Percentiles rank a stretch among this genome's conserved stretches.
Evolutionary conservation across 2,888 invertebrate genomes (phyloP).

Genomic region (Lasioglossum malachurum): DNA sequence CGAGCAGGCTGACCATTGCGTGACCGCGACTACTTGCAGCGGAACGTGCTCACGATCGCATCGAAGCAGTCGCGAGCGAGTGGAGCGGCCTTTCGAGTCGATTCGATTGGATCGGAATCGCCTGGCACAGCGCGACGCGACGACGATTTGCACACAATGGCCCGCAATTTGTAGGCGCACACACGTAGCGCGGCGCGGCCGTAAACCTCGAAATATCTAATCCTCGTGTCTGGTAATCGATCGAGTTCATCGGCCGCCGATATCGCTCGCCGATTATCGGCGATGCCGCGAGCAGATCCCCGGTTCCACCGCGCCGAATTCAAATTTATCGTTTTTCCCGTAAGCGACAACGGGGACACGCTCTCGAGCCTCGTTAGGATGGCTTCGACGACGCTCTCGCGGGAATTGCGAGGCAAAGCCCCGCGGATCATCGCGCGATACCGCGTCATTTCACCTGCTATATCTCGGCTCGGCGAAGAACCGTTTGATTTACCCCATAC

Average conservation of each 20-base stretch:
- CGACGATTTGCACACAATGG: conserved; percentile 47
- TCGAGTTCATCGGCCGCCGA: conserved; percentile 29
- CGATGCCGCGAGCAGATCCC: background rate
- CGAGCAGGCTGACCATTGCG: conserved; percentile 57
- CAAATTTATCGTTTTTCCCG: conserved; percentile 5
- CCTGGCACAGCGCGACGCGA: background rate
- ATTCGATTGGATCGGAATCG: conserved; percentile 7
- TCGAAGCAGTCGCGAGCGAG: background rate
- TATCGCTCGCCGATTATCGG: conserved; percentile 15
- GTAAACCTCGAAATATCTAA: conserved; percentile 49
- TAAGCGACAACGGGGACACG: background rate
- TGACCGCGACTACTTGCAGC: conserved; percentile 67
- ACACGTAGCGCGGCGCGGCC: background rate
- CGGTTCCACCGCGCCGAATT: background rate
- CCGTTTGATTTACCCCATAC: background rate
- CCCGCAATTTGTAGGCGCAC: conserved; percentile 42
- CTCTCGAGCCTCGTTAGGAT: conserved; percentile 14
- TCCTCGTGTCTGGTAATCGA: conserved; percentile 18
- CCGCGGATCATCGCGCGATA: conserved; percentile 42
- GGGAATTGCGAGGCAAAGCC: conserved; percentile 10
- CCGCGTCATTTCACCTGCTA: conserved; percentile 12
- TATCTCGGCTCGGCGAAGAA: background rate
- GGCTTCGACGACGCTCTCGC: conserved; percentile 18
- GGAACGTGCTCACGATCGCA: background rate
- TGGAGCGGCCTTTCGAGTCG: background rate